These are phyloP conservation scores for Asteroscopus sphinx DNA, from an alignment of 2,888 invertebrate species.

Conservation along the genomic window DNA sequence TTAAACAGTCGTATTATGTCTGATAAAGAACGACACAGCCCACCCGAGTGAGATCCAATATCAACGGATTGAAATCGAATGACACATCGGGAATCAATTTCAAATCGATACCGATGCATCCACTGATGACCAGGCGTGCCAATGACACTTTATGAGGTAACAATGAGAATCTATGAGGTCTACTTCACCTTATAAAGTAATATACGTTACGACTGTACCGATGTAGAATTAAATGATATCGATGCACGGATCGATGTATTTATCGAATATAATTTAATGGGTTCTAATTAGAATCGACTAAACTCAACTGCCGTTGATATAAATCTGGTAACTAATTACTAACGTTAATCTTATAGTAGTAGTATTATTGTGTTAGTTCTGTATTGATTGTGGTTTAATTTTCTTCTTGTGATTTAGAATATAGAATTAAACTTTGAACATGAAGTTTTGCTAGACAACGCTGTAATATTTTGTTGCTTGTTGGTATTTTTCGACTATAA, in stretches of 20 bases:
- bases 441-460: no score
- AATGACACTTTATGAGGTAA: conserved; percentile 47
- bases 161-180: conserved; percentile 43
- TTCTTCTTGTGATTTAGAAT: conserved; percentile 9
- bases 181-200: conserved; percentile 46
- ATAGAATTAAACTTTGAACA: no score
- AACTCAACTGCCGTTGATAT: conserved; percentile 24
- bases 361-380: not conserved
- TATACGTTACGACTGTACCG: conserved; percentile 32
- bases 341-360: conserved; percentile 13
- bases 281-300: conserved; percentile 47
- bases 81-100: conserved; percentile 30
- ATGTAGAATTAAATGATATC: conserved; percentile 49
- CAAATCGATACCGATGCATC: conserved; percentile 43
- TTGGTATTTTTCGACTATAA: no score
- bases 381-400: not conserved
- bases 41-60: conserved; percentile 27
- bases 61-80: conserved; percentile 20
- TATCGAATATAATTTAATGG: conserved; percentile 49
- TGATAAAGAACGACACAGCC: conserved; percentile 19
- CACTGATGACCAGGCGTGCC: conserved; percentile 33
- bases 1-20: no score
- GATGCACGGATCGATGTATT: conserved; percentile 34
- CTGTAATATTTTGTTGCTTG: no score
- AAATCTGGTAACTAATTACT: conserved; percentile 42